A percentile compares a stretch with the other conserved stretches of the same genome.
Conservation (phyloP, 2,888 invertebrate genomes). For the Lithophane socia region DNA sequence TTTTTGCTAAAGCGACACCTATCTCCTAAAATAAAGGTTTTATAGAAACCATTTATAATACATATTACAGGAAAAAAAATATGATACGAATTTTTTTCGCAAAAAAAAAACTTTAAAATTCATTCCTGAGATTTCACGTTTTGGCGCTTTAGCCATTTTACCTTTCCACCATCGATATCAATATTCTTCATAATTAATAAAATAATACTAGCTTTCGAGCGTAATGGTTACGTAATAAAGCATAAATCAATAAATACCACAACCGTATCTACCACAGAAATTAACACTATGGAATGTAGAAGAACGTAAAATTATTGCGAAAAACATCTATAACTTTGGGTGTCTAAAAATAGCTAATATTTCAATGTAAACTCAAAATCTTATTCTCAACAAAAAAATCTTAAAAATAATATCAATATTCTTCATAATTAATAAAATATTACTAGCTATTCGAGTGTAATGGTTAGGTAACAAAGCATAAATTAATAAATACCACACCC, state of each 20-base stretch:
- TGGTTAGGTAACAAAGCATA: not conserved
- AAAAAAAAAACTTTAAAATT: no score
- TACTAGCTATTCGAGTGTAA: not conserved
- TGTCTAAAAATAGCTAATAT: not conserved
- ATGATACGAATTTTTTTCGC: no score
- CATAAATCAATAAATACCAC: not conserved
- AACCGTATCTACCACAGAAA: not conserved
- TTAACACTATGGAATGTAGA: not conserved
- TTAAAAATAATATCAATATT: not conserved
- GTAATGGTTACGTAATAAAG: not conserved
- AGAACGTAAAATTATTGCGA: not conserved
- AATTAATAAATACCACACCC: not conserved
- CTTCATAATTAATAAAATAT: not conserved
- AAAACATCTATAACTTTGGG: not conserved
- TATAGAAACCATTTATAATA: no score
- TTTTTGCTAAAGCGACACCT: no score
- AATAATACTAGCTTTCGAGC: not conserved
- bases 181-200: not conserved
- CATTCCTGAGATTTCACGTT: no score
- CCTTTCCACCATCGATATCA: no score
- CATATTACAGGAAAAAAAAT: no score
- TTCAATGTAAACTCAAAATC: conserved; percentile 4
- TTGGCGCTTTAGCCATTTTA: no score
- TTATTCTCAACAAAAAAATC: not conserved
- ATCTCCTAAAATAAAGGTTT: no score